Evolutionary conservation across 1,140 invertebrate species (phyloP).

Genomic region (Orchestia grillus): DNA sequence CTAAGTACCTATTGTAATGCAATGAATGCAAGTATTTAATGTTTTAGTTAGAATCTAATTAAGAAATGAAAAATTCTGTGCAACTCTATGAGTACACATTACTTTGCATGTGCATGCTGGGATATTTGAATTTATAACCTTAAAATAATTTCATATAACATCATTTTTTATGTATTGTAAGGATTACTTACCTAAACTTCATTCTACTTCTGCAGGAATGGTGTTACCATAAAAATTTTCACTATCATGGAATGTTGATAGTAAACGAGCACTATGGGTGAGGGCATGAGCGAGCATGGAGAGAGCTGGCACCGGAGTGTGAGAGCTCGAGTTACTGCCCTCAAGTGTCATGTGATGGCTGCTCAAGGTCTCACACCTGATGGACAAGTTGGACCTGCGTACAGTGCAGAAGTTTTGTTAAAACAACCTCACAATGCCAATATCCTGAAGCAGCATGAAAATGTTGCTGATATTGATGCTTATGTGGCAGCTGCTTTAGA

Average conservation of each 20-base stretch:
- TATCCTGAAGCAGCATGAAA: slow-evolving; percentile 60
- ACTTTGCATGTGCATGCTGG: background rate
- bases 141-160: background rate
- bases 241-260: background rate
- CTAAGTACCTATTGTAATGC: no score
- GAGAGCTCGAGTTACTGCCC: slow-evolving; percentile 64
- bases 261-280: slow-evolving; percentile 70
- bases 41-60: no score
- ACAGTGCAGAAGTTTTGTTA: slow-evolving; percentile 61
- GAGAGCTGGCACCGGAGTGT: slow-evolving; percentile 62
- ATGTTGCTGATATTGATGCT: slow-evolving; percentile 60
- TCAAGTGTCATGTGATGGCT: slow-evolving; percentile 67
- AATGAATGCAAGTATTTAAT: no score
- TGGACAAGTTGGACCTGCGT: slow-evolving; percentile 63
- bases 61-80: no score
- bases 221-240: background rate
- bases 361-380: slow-evolving; percentile 65
- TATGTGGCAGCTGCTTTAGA: slow-evolving; percentile 59
- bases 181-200: background rate
- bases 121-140: background rate
- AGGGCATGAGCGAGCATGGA: background rate
- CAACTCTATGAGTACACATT: no score
- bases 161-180: background rate
- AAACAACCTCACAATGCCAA: slow-evolving; percentile 59
- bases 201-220: background rate